Evolutionary conservation across 2,888 invertebrate species (phyloP).

Genomic region (Andrena fulva): DNA sequence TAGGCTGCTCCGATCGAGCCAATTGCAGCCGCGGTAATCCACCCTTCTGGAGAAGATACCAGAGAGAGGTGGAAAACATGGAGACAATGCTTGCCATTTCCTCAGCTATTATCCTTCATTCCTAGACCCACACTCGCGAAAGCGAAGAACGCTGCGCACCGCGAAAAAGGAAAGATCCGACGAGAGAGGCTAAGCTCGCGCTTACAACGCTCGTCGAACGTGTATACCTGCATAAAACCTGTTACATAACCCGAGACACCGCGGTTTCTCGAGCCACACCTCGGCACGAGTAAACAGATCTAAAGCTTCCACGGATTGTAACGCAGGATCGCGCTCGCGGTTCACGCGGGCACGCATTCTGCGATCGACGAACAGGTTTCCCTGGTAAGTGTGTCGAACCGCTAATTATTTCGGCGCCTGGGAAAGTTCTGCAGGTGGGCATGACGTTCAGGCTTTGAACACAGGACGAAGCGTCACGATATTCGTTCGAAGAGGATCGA

Average conservation of each 20-base stretch:
- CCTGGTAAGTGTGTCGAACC: no score
- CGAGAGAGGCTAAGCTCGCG: slow-evolving; percentile 26
- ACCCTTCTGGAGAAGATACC: background rate
- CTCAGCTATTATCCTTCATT: slow-evolving; percentile 36
- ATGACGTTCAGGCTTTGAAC: no score
- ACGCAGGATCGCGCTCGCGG: slow-evolving; percentile 28
- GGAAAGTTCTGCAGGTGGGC: no score
- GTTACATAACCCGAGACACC: slow-evolving; percentile 49
- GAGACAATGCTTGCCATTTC: slow-evolving; percentile 14
- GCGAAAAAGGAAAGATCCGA: slow-evolving; percentile 24
- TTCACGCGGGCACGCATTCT: slow-evolving; percentile 13
- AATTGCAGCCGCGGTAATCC: background rate
- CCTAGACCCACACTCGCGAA: slow-evolving; percentile 34
- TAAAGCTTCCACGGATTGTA: slow-evolving; percentile 22
- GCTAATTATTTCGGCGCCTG: no score
- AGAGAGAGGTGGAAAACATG: background rate
- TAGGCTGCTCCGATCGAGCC: background rate
- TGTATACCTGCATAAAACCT: slow-evolving; percentile 36
- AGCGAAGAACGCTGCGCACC: background rate
- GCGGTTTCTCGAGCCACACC: slow-evolving; percentile 45
- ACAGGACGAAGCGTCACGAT: no score
- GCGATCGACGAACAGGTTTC: slow-evolving; percentile 25
- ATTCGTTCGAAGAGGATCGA: no score
- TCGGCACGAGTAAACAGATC: slow-evolving; percentile 50
- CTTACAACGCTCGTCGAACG: slow-evolving; percentile 36